Percentiles rank a stretch among this genome's conserved stretches.
These are phyloP conservation scores for Ligdia adustata DNA, from an alignment of 2,888 invertebrate species.

Conservation along the genomic window DNA sequence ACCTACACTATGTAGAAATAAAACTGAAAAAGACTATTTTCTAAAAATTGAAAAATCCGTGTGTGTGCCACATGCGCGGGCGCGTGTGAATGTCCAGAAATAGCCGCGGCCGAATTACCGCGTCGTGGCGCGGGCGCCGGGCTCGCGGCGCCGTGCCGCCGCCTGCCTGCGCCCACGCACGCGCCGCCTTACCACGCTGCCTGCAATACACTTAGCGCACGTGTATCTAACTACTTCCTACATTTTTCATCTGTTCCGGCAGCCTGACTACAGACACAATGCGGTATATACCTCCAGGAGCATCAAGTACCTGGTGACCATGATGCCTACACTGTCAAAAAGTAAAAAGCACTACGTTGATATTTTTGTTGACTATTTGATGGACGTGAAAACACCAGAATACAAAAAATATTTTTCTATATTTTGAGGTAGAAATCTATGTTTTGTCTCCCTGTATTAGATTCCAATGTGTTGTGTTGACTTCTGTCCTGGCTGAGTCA, in stretches of 20 bases:
- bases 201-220: slow-evolving; percentile 1
- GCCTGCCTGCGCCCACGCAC: slow-evolving; percentile 49
- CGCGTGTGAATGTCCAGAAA: slow-evolving; percentile 80
- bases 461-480: neutral
- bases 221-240: neutral
- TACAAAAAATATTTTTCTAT: too few species aligned
- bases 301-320: too few species aligned
- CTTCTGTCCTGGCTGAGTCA: too few species aligned
- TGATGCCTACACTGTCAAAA: too few species aligned
- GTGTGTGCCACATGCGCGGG: slow-evolving; percentile 55
- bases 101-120: slow-evolving; percentile 80
- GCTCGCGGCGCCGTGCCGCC: slow-evolving; percentile 72
- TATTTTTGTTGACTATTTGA: too few species aligned
- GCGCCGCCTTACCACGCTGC: neutral
- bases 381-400: too few species aligned
- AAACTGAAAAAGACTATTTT: slow-evolving; percentile 24
- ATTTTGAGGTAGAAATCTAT: too few species aligned
- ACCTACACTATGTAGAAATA: slow-evolving; percentile 6
- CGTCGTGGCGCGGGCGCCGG: slow-evolving; percentile 80
- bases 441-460: too few species aligned
- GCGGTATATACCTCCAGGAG: too few species aligned
- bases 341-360: too few species aligned
- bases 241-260: neutral
- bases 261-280: too few species aligned
- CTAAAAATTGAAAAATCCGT: slow-evolving; percentile 64